A percentile compares a stretch with the other conserved stretches of the same genome.
Evolutionary conservation across 2,797 vertebrate genomes (phyloP).

Genomic region (Poecilia picta): DNA sequence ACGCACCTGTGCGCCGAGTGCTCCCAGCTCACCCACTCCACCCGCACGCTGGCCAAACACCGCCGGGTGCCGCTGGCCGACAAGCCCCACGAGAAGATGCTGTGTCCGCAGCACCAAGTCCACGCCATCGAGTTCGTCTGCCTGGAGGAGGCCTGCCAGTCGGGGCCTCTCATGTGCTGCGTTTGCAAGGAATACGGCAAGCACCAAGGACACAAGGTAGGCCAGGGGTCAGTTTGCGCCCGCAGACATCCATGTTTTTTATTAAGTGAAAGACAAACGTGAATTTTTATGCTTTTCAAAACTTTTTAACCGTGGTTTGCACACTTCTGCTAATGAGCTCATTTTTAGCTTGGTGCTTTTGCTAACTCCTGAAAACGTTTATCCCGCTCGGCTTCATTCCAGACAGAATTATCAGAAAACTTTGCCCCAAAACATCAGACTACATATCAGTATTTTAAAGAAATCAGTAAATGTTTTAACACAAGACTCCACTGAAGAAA

Average conservation of each 20-base stretch:
- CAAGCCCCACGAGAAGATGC: conserved; percentile 97
- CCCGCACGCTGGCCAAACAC: conserved; percentile 96
- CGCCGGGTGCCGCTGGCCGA: conserved; percentile 95
- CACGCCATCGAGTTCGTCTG: conserved; percentile 98
- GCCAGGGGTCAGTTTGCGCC: not conserved
- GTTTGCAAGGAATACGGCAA: conserved; percentile 99
- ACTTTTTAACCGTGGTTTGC: too few species aligned
- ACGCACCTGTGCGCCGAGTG: conserved; percentile 96
- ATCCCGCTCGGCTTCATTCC: too few species aligned
- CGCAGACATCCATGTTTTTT: not conserved
- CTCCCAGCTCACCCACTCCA: conserved; percentile 96
- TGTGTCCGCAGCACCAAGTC: conserved; percentile 96
- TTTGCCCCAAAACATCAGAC: too few species aligned
- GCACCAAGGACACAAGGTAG: conserved; percentile 98
- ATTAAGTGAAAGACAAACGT: not conserved
- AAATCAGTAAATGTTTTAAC: too few species aligned
- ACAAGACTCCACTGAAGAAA: too few species aligned
- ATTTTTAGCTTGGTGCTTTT: too few species aligned
- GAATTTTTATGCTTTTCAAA: not conserved
- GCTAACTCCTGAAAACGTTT: too few species aligned
- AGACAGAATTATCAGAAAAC: too few species aligned
- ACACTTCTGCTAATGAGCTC: too few species aligned
- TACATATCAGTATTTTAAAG: too few species aligned
- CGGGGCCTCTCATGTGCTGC: conserved; percentile 96
- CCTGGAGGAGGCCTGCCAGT: conserved; percentile 93